Evolutionary conservation across 2,113 vertebrate species (phyloP).

Genomic region (Clarias batrachus): DNA sequence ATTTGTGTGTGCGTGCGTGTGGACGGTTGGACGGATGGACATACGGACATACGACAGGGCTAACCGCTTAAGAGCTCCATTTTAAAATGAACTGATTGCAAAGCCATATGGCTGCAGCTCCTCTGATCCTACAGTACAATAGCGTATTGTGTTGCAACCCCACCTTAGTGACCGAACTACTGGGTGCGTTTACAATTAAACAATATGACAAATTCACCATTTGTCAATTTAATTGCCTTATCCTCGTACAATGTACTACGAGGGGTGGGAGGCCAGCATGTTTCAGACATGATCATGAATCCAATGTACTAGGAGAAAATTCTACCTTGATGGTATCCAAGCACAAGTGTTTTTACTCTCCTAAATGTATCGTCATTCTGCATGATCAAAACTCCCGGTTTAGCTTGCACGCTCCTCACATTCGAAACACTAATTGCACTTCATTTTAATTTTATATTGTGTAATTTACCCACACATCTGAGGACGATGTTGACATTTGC

Average conservation of each 20-base stretch:
- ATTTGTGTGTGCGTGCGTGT: slow-evolving; percentile 23
- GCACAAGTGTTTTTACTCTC: no score
- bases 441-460: background rate
- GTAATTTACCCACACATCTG: background rate
- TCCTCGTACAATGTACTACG: background rate
- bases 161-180: slow-evolving; percentile 45
- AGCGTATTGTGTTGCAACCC: slow-evolving; percentile 67
- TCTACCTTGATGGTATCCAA: no score
- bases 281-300: no score
- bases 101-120: slow-evolving; percentile 67
- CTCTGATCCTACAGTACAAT: slow-evolving; percentile 68
- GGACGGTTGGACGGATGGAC: slow-evolving; percentile 14
- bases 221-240: background rate
- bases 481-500: background rate
- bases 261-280: no score
- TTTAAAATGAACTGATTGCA: slow-evolving; percentile 67
- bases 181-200: background rate
- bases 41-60: background rate
- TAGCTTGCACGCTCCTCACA: no score
- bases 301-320: no score
- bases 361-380: no score
- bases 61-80: slow-evolving; percentile 59
- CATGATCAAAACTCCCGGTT: no score
- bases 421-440: background rate
- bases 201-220: background rate